phyloP scores from a whole-genome alignment of 2,797 vertebrate genomes.

The Zalophus californianus region DNA sequence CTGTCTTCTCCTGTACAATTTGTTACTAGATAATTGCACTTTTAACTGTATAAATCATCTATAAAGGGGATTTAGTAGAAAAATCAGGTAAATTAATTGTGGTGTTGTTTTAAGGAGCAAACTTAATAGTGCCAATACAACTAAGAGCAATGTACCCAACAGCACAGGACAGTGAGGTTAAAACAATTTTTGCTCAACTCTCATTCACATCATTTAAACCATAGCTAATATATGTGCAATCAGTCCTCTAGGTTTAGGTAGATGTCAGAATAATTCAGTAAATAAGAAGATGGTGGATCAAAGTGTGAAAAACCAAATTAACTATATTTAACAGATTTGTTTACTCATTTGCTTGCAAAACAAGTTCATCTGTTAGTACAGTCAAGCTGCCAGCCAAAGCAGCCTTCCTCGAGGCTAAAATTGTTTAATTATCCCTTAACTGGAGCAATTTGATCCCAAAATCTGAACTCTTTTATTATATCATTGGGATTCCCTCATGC shows the following conservation, averaged over 20 bases:
- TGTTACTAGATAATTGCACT: background rate
- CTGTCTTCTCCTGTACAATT: background rate
- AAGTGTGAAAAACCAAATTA: slow-evolving; percentile 56
- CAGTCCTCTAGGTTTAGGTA: background rate
- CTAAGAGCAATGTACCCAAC: background rate
- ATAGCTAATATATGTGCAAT: background rate
- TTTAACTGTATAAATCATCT: background rate
- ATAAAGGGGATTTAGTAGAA: background rate
- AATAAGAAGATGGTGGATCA: slow-evolving; percentile 54
- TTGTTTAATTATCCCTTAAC: slow-evolving; percentile 66
- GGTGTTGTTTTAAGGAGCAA: background rate
- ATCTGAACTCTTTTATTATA: slow-evolving; percentile 36
- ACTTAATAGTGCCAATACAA: background rate
- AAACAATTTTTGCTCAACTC: background rate
- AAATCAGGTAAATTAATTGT: background rate
- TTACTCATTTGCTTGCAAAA: slow-evolving; percentile 76
- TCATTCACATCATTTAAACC: background rate
- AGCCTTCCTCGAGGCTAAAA: background rate
- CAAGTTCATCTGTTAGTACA: slow-evolving; percentile 62
- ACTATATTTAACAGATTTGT: slow-evolving; percentile 76
- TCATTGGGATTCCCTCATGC: background rate
- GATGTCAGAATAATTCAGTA: slow-evolving; percentile 41
- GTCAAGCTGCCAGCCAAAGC: slow-evolving; percentile 47
- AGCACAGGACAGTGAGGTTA: background rate
- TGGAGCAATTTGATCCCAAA: background rate